phyloP scores from a whole-genome alignment of 2,113 vertebrate species.

The Cinclus mexicanus region DNA sequence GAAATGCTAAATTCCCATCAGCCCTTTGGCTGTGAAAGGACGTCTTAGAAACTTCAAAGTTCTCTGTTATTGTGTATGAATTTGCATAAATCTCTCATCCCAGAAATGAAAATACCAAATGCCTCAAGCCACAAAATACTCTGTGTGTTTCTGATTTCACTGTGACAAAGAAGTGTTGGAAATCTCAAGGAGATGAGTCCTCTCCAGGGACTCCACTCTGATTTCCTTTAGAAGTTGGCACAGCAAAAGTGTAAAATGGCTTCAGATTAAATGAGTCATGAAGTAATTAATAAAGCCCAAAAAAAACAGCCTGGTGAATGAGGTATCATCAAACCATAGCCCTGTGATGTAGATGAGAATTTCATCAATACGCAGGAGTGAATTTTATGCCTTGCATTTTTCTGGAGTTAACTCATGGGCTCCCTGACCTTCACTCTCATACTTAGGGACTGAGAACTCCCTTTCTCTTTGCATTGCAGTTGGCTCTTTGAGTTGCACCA shows the following conservation, averaged over 20 bases:
- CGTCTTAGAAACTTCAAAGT: constrained; percentile 7
- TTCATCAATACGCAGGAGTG: background rate
- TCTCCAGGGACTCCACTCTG: background rate
- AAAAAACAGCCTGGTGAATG: background rate
- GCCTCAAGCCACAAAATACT: constrained; percentile 6
- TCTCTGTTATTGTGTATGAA: background rate
- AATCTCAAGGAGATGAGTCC: background rate
- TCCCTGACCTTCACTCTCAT: background rate
- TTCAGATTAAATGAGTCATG: background rate
- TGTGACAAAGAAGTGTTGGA: background rate
- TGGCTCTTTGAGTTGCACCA: background rate
- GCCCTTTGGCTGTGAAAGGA: background rate
- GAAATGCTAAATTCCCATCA: background rate
- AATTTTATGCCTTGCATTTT: background rate
- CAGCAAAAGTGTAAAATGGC: background rate
- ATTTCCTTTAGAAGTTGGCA: constrained; percentile 20
- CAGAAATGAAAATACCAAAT: constrained; percentile 31
- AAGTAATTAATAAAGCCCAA: background rate
- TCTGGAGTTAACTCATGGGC: background rate
- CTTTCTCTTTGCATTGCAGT: background rate
- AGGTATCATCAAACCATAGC: background rate
- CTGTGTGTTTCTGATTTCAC: background rate
- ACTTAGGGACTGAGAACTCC: background rate
- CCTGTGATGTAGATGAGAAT: background rate
- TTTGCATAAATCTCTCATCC: constrained; percentile 36